Conservation (phyloP, 2,888 invertebrate genomes). For the Pterobdella sp. region DNA sequence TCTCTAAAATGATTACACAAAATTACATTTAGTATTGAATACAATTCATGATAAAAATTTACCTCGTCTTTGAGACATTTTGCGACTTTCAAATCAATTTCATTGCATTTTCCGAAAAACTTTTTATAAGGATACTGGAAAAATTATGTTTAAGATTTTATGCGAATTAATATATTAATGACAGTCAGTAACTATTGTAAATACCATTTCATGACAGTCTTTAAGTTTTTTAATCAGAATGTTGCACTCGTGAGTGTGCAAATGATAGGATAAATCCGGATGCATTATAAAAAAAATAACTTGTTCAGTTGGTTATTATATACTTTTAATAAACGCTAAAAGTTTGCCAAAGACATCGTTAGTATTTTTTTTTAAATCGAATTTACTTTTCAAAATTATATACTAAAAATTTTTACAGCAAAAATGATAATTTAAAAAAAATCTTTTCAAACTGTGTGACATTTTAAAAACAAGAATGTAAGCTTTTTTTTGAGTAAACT, state of each 20-base stretch:
- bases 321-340: too few species aligned
- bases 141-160: background rate
- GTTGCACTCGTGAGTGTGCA: slow-evolving; percentile 20
- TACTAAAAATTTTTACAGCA: too few species aligned
- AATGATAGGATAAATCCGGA: slow-evolving; percentile 17
- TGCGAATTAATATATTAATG: background rate
- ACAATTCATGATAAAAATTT: background rate
- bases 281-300: slow-evolving; percentile 15
- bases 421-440: too few species aligned
- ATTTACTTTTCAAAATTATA: too few species aligned
- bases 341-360: too few species aligned
- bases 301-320: too few species aligned
- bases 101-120: slow-evolving; percentile 15
- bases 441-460: too few species aligned
- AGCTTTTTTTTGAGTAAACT: too few species aligned
- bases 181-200: background rate
- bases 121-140: slow-evolving; percentile 17
- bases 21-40: background rate
- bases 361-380: too few species aligned
- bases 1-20: slow-evolving; percentile 17
- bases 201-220: slow-evolving; percentile 13
- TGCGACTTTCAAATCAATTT: background rate
- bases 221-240: slow-evolving; percentile 14
- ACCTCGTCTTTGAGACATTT: slow-evolving; percentile 13
- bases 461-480: too few species aligned